Evolutionary conservation across 2,797 vertebrate species (phyloP).

Genomic region (Sandelia bainsii): DNA sequence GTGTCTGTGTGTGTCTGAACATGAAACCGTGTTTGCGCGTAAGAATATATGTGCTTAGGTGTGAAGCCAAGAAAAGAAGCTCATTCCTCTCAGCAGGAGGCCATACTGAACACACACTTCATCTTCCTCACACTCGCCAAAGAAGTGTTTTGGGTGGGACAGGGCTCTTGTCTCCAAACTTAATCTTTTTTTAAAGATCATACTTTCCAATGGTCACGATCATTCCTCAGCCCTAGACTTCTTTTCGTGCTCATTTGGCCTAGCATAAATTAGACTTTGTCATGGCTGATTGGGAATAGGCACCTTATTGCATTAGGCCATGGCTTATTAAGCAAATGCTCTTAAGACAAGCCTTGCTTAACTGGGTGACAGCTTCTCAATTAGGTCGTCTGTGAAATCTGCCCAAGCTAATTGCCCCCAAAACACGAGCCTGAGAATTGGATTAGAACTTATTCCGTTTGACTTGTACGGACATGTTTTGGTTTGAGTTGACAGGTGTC

Average conservation of each 20-base stretch:
- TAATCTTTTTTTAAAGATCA: slow-evolving; percentile 31
- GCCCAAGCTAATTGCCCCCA: slow-evolving; percentile 77
- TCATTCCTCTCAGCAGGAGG: slow-evolving; percentile 51
- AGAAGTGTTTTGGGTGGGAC: slow-evolving; percentile 38
- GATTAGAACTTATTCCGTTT: slow-evolving; percentile 64
- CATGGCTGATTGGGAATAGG: slow-evolving; percentile 86
- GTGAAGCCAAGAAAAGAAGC: slow-evolving; percentile 33
- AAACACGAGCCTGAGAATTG: slow-evolving; percentile 62
- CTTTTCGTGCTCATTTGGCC: slow-evolving; percentile 68
- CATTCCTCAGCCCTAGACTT: slow-evolving; percentile 62
- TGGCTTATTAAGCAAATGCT: slow-evolving; percentile 87
- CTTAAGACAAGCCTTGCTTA: slow-evolving; percentile 86
- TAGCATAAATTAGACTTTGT: slow-evolving; percentile 84
- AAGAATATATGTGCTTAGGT: slow-evolving; percentile 42
- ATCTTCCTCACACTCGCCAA: slow-evolving; percentile 50
- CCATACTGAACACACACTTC: slow-evolving; percentile 26
- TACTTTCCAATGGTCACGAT: slow-evolving; percentile 60
- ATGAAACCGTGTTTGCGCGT: slow-evolving; percentile 54
- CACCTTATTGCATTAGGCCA: slow-evolving; percentile 87
- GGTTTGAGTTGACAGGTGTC: slow-evolving; percentile 63
- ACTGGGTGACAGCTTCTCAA: slow-evolving; percentile 85
- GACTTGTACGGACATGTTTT: slow-evolving; percentile 69
- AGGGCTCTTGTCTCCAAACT: slow-evolving; percentile 33
- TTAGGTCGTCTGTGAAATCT: slow-evolving; percentile 82
- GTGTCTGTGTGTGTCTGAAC: slow-evolving; percentile 60